Evolutionary conservation across 1,140 invertebrate species (phyloP).

Genomic region (Sycophaga agraensis): DNA sequence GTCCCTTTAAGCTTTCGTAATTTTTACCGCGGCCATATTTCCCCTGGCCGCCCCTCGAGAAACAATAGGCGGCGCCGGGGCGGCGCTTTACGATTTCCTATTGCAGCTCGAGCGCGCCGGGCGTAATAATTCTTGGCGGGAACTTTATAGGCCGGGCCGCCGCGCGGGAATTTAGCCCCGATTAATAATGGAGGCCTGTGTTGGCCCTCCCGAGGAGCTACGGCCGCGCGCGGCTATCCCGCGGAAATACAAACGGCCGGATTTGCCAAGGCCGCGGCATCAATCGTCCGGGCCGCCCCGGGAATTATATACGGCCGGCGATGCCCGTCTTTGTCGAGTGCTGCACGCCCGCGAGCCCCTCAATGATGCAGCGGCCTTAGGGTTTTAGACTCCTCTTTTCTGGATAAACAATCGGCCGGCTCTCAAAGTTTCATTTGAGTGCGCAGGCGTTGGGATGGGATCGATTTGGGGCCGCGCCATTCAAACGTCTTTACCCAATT

Average conservation of each 20-base stretch:
- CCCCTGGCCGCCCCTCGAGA: neutral
- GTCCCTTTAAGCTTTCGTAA: conserved; percentile 4
- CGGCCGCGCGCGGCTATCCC: neutral
- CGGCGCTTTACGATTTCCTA: conserved; percentile 19
- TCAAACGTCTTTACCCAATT: too few relatives aligned
- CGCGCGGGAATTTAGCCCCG: too few relatives aligned
- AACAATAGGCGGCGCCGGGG: conserved; percentile 12
- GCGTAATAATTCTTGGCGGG: conserved; percentile 23
- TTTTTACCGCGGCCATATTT: conserved; percentile 20
- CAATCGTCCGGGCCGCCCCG: too few relatives aligned
- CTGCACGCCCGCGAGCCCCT: too few relatives aligned
- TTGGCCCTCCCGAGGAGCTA: conserved; percentile 6
- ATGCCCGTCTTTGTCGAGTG: too few relatives aligned
- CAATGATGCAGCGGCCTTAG: too few relatives aligned
- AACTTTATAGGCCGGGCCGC: conserved; percentile 26
- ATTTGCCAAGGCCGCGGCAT: conserved; percentile 1
- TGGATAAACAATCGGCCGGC: too few relatives aligned
- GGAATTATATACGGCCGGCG: too few relatives aligned
- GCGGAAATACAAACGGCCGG: conserved; percentile 17
- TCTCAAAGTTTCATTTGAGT: too few relatives aligned
- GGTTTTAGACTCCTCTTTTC: too few relatives aligned
- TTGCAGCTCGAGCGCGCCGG: neutral
- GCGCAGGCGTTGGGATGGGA: too few relatives aligned
- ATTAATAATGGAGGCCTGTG: conserved; percentile 18
- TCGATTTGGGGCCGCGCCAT: too few relatives aligned